Evolutionary conservation across 2,888 invertebrate genomes (phyloP).

Genomic region (Parasteatoda lunata): DNA sequence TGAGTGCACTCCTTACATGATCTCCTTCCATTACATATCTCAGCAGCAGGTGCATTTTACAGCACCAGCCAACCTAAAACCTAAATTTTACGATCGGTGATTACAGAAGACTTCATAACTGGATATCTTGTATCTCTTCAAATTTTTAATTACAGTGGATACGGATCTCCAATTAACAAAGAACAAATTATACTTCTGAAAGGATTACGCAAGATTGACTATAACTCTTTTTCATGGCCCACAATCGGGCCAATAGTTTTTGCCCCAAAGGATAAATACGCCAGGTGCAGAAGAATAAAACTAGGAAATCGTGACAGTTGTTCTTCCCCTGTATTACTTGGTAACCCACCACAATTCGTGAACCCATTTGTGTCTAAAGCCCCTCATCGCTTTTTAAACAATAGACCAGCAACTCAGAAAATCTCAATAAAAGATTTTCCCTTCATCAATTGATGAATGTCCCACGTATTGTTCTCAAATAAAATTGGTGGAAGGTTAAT

Average conservation of each 20-base stretch:
- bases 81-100: slow-evolving; percentile 5
- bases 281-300: slow-evolving; percentile 58
- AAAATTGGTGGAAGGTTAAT: background rate
- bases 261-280: slow-evolving; percentile 50
- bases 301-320: slow-evolving; percentile 37
- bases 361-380: slow-evolving; percentile 57
- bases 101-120: background rate
- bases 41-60: background rate
- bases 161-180: slow-evolving; percentile 47
- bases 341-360: slow-evolving; percentile 50
- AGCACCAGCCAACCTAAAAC: background rate
- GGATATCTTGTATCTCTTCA: background rate
- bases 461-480: slow-evolving; percentile 31
- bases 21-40: background rate
- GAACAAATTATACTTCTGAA: slow-evolving; percentile 34
- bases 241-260: slow-evolving; percentile 38
- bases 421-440: slow-evolving; percentile 29
- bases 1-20: background rate
- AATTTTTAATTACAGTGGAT: slow-evolving; percentile 43
- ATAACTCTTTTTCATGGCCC: slow-evolving; percentile 20
- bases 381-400: slow-evolving; percentile 30
- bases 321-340: slow-evolving; percentile 20
- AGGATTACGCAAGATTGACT: slow-evolving; percentile 44
- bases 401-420: slow-evolving; percentile 25
- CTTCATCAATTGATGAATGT: slow-evolving; percentile 23